phyloP scores from a whole-genome alignment of 2,888 invertebrate species.

The Busseola fusca region DNA sequence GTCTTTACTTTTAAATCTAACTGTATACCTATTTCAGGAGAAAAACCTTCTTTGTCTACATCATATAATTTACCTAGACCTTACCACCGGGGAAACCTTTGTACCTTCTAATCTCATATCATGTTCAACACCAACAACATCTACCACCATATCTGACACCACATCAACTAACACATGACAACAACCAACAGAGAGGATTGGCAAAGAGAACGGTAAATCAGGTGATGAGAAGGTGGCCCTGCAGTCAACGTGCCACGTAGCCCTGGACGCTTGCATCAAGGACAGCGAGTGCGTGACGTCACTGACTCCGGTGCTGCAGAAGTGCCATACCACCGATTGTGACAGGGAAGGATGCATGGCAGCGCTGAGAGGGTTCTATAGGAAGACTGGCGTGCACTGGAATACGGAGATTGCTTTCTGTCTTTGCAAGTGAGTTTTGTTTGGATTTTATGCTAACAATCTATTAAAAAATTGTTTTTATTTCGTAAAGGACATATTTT shows the following conservation, averaged over 20 bases:
- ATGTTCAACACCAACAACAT: slow-evolving; percentile 34
- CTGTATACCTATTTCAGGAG: slow-evolving; percentile 20
- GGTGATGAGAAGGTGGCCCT: slow-evolving; percentile 90
- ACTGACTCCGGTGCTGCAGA: slow-evolving; percentile 94
- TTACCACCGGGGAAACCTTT: not conserved
- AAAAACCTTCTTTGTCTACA: not conserved
- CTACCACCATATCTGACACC: slow-evolving; percentile 45
- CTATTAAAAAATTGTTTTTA: no score
- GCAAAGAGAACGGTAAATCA: slow-evolving; percentile 88
- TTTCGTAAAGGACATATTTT: no score
- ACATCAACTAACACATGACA: slow-evolving; percentile 72
- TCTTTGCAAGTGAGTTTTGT: slow-evolving; percentile 96
- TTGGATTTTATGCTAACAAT: not conserved
- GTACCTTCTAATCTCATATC: slow-evolving; percentile 31
- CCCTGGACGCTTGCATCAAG: slow-evolving; percentile 94
- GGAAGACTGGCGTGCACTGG: slow-evolving; percentile 93
- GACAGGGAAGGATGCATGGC: slow-evolving; percentile 96
- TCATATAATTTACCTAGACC: not conserved
- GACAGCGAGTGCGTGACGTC: slow-evolving; percentile 94
- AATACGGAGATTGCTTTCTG: slow-evolving; percentile 97
- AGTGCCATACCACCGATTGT: slow-evolving; percentile 92
- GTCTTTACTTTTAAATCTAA: slow-evolving; percentile 11
- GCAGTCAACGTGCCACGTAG: slow-evolving; percentile 96
- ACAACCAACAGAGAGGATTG: slow-evolving; percentile 87
- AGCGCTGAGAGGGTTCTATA: slow-evolving; percentile 95